Evolutionary conservation across 2,113 vertebrate genomes (phyloP).

Genomic region (Dermatemys mawii): DNA sequence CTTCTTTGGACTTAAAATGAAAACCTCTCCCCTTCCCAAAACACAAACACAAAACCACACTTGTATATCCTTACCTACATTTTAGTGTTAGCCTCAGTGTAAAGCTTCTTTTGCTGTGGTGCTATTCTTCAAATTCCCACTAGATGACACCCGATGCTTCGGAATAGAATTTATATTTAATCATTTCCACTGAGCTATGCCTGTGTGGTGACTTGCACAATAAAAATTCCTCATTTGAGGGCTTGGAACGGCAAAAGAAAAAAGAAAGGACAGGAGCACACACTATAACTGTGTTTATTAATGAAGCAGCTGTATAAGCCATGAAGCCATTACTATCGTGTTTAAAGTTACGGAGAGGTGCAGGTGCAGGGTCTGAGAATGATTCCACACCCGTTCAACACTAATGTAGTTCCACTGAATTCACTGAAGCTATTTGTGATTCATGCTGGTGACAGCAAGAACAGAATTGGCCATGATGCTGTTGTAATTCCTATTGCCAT

Average conservation of each 20-base stretch:
- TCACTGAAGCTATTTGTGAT: neutral
- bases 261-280: neutral
- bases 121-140: slow-evolving; percentile 52
- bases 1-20: neutral
- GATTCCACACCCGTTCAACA: neutral
- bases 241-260: neutral
- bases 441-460: neutral
- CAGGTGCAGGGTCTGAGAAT: neutral
- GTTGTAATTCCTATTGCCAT: neutral
- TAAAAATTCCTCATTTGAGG: neutral
- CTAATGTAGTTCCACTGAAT: neutral
- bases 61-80: neutral
- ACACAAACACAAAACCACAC: neutral
- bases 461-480: neutral
- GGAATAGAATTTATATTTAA: slow-evolving; percentile 33
- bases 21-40: neutral
- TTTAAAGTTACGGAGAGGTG: neutral
- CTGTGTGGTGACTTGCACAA: neutral
- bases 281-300: neutral
- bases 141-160: slow-evolving; percentile 74
- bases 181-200: neutral
- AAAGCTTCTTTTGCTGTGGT: neutral
- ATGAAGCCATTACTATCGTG: neutral
- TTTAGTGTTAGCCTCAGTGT: neutral
- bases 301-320: neutral